Base-by-base conservation (phyloP, 1,140 invertebrate species). In the Ostrea edulis region DNA sequence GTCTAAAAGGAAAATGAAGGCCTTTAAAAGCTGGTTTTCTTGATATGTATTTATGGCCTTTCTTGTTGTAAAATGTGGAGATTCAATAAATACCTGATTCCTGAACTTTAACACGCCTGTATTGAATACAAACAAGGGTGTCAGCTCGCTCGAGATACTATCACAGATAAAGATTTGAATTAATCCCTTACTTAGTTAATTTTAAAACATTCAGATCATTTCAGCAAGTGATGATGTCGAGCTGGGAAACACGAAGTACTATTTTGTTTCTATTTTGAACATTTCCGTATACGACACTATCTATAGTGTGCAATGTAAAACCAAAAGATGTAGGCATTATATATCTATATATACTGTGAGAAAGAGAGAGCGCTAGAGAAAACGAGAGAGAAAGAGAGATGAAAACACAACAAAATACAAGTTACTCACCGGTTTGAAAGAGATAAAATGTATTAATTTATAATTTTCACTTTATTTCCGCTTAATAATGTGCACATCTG, bases 401-500 rank as follows among this genome's bases (percentile, higher is more conserved):
- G n/a, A n/a, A n/a, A n/a, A n/a, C n/a, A n/a, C n/a, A n/a, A 44
- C 5, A 44, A 44, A 44, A 44, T 44, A 44, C 35, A 44, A 44
- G 35, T 44, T 44, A 44, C 35, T 5, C 5, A 44, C 35, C 35
- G 35, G 35, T 44, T 44, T 44, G 5, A 5, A 44, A 44, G 35
- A 5, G 35, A 5, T 44, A 44, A 44, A 44, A 44, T 44, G 35
- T 44, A 44, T 2, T 44, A 44, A 2, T 44, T 44, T 44, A 44
- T 44, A 44, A 17, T 62, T 62, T 17, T 62, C 55, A 62, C 55
- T 20, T 62, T 62, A 62, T 62, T 62, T 62, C 55, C 55, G 55
- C n/a, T 62, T 62, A 62, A 17, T 35, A 62, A 77, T 77, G 29
- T 14, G 25, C 68, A 77, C 68, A 77, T 35, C 68, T 77, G 68